Evolutionary conservation across 1,140 invertebrate genomes (phyloP).

Genomic region (Plectrocnemia conspersa): DNA sequence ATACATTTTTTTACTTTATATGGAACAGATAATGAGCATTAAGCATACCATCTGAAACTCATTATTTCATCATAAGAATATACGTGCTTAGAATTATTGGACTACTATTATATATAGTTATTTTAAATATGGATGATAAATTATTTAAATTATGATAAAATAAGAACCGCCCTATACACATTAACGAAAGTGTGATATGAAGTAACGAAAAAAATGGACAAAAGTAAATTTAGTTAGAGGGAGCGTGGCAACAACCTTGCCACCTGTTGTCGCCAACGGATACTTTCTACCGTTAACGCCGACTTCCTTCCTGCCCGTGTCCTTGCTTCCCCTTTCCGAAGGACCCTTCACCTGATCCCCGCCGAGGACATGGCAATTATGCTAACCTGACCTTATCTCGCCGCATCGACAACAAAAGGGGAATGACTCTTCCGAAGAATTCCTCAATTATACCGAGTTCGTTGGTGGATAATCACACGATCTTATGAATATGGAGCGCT

Average conservation of each 20-base stretch:
- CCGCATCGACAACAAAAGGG: slow-evolving; percentile 12
- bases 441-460: slow-evolving; percentile 5
- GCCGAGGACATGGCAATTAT: slow-evolving; percentile 10
- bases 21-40: too few relatives aligned
- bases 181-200: too few relatives aligned
- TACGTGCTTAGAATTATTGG: too few relatives aligned
- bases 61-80: too few relatives aligned
- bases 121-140: too few relatives aligned
- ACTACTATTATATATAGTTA: too few relatives aligned
- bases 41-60: too few relatives aligned
- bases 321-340: slow-evolving; percentile 11
- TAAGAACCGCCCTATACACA: too few relatives aligned
- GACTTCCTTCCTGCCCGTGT: slow-evolving; percentile 19
- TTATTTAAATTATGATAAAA: too few relatives aligned
- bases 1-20: too few relatives aligned
- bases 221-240: slow-evolving; percentile 5
- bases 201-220: too few relatives aligned
- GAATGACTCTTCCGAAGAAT: slow-evolving; percentile 15
- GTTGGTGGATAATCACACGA: slow-evolving; percentile 10
- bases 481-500: slow-evolving; percentile 1
- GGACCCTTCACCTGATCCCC: background rate
- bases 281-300: slow-evolving; percentile 31
- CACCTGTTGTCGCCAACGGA: slow-evolving; percentile 32
- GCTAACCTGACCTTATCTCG: slow-evolving; percentile 16
- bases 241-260: slow-evolving; percentile 13